phyloP scores from a whole-genome alignment of 2,888 invertebrate genomes.

The Polyommatus icarus region DNA sequence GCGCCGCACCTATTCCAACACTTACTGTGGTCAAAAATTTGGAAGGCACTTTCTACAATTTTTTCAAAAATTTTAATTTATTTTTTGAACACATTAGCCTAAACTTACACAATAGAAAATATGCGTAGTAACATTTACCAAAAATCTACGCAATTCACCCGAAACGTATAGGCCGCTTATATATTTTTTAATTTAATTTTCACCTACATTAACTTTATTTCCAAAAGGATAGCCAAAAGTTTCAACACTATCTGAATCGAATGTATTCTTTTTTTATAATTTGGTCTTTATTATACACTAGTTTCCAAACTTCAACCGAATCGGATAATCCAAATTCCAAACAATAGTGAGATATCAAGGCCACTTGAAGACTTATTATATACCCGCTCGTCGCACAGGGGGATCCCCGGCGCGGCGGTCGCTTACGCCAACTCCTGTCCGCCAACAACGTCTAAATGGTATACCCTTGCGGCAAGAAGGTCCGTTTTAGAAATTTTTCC shows the following conservation, averaged over 20 bases:
- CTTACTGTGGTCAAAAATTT: conserved; percentile 82
- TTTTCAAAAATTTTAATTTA: conserved; percentile 80
- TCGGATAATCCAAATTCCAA: conserved; percentile 73
- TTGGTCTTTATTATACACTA: conserved; percentile 77
- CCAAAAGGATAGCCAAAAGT: conserved; percentile 79
- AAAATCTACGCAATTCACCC: conserved; percentile 75
- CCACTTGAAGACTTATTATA: conserved; percentile 78
- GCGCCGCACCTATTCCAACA: conserved; percentile 81
- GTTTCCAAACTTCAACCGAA: conserved; percentile 77
- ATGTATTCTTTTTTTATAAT: conserved; percentile 68
- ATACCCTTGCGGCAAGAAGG: conserved; percentile 77
- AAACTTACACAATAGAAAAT: conserved; percentile 82
- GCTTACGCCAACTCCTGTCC: conserved; percentile 62
- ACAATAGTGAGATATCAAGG: conserved; percentile 79
- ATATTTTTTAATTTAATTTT: conserved; percentile 63
- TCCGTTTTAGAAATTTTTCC: conserved; percentile 60
- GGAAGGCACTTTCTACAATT: conserved; percentile 90
- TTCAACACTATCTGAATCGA: conserved; percentile 74
- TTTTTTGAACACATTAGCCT: conserved; percentile 88
- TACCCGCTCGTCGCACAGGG: conserved; percentile 61
- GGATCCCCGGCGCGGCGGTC: conserved; percentile 49
- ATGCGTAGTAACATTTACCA: conserved; percentile 81
- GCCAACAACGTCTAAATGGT: conserved; percentile 73
- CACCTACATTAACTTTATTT: conserved; percentile 72
- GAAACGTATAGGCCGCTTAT: conserved; percentile 77